A percentile compares a stretch with the other conserved stretches of the same genome.
phyloP scores from a whole-genome alignment of 1,140 invertebrate genomes.

The Sycophila sp. region DNA sequence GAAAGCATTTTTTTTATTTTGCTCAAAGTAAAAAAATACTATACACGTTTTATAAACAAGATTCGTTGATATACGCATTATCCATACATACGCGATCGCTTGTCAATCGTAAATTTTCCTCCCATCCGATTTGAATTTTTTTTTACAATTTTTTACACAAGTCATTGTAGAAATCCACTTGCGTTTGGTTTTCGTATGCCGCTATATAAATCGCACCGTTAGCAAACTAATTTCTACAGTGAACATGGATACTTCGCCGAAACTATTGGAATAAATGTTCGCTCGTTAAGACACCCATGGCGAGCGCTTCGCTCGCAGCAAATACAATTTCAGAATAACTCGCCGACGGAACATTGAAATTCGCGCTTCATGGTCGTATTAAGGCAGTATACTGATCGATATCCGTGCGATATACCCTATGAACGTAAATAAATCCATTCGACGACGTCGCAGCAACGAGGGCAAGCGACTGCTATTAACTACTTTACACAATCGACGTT shows the following conservation, averaged over 20 bases:
- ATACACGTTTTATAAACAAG: conserved; percentile 12
- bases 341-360: too few relatives aligned
- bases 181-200: neutral
- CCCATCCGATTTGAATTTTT: neutral
- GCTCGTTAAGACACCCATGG: too few relatives aligned
- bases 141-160: conserved; percentile 31
- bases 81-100: neutral
- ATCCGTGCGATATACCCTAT: too few relatives aligned
- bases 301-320: too few relatives aligned
- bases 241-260: neutral
- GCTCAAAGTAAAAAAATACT: conserved; percentile 25
- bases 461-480: too few relatives aligned
- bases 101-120: neutral
- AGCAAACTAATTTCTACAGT: conserved; percentile 5
- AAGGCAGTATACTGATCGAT: too few relatives aligned
- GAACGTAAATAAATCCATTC: too few relatives aligned
- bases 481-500: too few relatives aligned
- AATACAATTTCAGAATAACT: too few relatives aligned
- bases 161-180: conserved; percentile 9
- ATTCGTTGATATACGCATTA: neutral
- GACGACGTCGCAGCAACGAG: too few relatives aligned
- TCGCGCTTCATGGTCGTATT: too few relatives aligned
- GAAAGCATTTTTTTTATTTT: neutral
- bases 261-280: conserved; percentile 22
- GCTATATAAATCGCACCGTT: neutral